Evolutionary conservation across 2,888 invertebrate species (phyloP), one percentile per base, ranked within the genome.

Genomic region (Spilosoma lubricipeda): DNA sequence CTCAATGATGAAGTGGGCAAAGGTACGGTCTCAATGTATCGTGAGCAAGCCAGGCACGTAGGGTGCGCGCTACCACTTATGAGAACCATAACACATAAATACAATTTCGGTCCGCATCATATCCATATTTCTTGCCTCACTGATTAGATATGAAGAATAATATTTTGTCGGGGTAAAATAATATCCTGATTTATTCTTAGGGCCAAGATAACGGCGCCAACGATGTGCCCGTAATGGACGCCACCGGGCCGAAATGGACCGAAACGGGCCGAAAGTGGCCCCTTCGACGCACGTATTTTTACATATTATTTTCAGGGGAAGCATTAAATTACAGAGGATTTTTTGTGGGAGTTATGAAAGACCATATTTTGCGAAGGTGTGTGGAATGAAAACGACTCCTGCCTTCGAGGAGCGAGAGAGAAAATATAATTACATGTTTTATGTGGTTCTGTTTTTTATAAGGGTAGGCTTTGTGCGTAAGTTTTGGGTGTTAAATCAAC

Each of bases 91-190:
- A 86, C 88, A 84, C 90, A 89, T 91, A 89, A 89, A 92, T 91
- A 90, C 85, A 85, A 87, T 84, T 85, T 80, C 76, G 83, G 89
- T 86, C 85, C 86, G 85, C 87, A 87, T 87, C 87, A 87, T 88
- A 88, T 89, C 90, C 90, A 93, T 93, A 93, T 92, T 91, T 93
- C 92, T 90, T 88, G 87, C 84, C 88, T 83, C 88, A 86, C 91
- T 94, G 94, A 94, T 94, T 94, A 94, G 93, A 94, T 94, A 94
- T 91, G 93, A 90, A 90, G 90, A 93, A 92, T 92, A 92, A 93
- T 93, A 93, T 93, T 91, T 91, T 87, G 84, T 89, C 89, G 85
- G 88, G 80, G 89, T 87, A 91, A 92, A 93, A 93, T 93, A 93
- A 93, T 93, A 93, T 90, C 91, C 88, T 93, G 93, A 94, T 94